Conservation (phyloP, 1,140 invertebrate genomes). For the Littorina saxatilis region DNA sequence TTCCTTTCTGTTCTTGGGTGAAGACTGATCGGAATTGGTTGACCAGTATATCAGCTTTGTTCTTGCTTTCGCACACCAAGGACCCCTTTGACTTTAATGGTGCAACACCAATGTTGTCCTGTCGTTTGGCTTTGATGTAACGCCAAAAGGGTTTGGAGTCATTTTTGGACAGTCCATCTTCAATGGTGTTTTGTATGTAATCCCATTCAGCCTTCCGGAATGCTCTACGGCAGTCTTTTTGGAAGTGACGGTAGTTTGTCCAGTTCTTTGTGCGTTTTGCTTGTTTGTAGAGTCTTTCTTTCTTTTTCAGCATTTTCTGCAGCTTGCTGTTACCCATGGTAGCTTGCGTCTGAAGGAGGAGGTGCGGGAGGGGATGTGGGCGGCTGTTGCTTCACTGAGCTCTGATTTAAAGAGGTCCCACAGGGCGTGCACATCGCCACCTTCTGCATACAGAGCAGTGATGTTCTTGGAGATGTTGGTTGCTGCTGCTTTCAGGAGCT, state of each 20-base stretch:
- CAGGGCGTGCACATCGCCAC: no score
- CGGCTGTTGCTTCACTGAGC: no score
- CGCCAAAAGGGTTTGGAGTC: no score
- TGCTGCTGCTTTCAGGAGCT: constrained; percentile 16
- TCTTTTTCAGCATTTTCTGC: constrained; percentile 23
- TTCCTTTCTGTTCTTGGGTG: constrained; percentile 1
- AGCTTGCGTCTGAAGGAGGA: background rate
- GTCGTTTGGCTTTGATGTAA: no score
- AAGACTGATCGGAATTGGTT: constrained; percentile 40
- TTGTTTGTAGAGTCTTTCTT: no score
- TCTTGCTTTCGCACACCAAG: background rate
- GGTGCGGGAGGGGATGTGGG: no score
- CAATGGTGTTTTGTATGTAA: constrained; percentile 6
- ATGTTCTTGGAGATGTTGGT: constrained; percentile 6
- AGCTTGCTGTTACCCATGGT: background rate
- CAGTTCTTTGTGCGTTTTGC: constrained; percentile 29
- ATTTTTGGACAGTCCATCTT: constrained; percentile 23
- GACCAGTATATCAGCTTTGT: background rate
- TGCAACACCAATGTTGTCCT: background rate
- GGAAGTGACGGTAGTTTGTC: constrained; percentile 34
- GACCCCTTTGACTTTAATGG: constrained; percentile 30
- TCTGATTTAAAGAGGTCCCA: no score
- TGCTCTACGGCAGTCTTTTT: background rate
- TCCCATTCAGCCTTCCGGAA: no score
- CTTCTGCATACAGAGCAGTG: background rate